Evolutionary conservation across 1,140 invertebrate species (phyloP).

Genomic region (Rhizoglyphus robini): DNA sequence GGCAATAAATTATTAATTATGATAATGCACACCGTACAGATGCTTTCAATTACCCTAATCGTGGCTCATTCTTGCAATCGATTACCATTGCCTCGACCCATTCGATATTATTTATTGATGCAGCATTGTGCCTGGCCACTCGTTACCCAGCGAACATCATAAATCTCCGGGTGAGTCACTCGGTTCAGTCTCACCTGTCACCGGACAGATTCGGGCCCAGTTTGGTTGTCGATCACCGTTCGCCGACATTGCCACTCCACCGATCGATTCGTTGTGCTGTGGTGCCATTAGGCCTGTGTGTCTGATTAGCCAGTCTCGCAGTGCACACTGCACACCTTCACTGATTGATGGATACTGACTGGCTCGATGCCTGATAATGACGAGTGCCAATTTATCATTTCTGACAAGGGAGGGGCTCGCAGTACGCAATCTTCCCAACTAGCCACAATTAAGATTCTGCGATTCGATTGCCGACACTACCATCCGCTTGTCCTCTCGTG

Average conservation of each 20-base stretch:
- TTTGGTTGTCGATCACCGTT: neutral
- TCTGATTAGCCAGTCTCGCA: no score
- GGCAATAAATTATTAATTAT: neutral
- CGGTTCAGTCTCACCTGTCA: neutral
- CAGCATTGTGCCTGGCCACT: neutral
- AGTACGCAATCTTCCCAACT: no score
- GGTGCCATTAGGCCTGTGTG: no score
- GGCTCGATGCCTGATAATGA: slow-evolving; percentile 8
- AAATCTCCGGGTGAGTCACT: neutral
- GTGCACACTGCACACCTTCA: neutral
- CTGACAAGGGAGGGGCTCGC: slow-evolving; percentile 6
- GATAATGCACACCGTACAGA: neutral
- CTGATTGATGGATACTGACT: slow-evolving; percentile 5
- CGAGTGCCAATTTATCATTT: slow-evolving; percentile 12
- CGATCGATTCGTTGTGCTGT: no score
- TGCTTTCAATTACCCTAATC: neutral
- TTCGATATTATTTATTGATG: neutral
- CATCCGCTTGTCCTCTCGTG: neutral
- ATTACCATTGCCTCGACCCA: neutral
- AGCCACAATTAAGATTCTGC: neutral
- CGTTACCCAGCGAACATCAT: neutral
- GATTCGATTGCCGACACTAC: no score
- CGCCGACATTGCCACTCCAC: no score
- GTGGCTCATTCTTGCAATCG: neutral
- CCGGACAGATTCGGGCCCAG: neutral